Conservation (phyloP, 2,797 vertebrate genomes). For the Glyptemys insculpta region DNA sequence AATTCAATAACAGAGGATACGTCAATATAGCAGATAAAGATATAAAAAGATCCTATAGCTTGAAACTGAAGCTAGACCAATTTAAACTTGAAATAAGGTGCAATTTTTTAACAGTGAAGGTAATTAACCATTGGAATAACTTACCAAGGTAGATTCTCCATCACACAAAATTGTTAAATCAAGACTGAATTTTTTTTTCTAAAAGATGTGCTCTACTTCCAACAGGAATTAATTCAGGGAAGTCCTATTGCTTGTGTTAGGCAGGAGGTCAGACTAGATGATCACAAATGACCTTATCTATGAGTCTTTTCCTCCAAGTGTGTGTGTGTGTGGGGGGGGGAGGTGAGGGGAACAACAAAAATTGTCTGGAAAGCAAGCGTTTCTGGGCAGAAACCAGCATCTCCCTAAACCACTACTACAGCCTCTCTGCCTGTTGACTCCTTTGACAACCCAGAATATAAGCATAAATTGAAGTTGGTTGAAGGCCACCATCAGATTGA, state of each 20-base stretch:
- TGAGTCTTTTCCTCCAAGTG: neutral
- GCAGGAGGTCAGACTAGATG: neutral
- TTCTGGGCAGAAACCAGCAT: neutral
- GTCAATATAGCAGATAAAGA: constrained; percentile 20
- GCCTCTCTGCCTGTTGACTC: neutral
- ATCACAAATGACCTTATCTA: neutral
- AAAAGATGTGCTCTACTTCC: constrained; percentile 4
- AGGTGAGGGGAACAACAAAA: neutral
- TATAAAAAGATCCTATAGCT: constrained; percentile 37
- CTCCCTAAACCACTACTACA: neutral
- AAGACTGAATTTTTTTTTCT: neutral
- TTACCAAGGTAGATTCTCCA: constrained; percentile 11
- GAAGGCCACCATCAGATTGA: neutral
- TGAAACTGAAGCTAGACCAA: neutral
- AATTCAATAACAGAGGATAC: constrained; percentile 12
- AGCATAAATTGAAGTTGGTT: neutral
- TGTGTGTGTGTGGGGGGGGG: neutral
- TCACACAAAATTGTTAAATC: neutral
- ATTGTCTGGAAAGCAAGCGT: neutral
- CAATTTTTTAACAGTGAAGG: neutral
- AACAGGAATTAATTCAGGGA: constrained; percentile 50
- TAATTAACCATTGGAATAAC: constrained; percentile 25
- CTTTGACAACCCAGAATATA: constrained; percentile 1
- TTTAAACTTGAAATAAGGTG: neutral
- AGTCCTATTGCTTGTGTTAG: neutral